Evolutionary conservation across 2,113 vertebrate species (phyloP), one percentile per base, ranked within the genome.

Genomic region (Anser brachyrhynchus): DNA sequence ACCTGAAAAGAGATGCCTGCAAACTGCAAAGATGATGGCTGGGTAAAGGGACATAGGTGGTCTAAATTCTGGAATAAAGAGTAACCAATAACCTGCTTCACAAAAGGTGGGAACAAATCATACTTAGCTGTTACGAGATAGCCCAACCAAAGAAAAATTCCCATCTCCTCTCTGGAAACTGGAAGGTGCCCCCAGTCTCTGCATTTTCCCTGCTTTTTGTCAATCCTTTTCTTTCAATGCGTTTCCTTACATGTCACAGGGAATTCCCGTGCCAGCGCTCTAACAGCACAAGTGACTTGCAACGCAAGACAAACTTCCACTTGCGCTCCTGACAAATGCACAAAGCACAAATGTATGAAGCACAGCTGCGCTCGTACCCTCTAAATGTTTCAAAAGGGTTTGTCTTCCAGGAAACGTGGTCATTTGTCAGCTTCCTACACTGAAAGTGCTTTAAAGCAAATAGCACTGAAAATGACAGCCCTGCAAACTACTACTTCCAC

Each of bases 91-190:
- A 61, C 5, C 26, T 2, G 5, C 13, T 31, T 66, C 20, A 65
- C 58, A 22, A 43, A 74, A 93, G 21, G 26, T 14, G 11, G 22
- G 28, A 67, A 35, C 11, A 65, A 83, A 91, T 7, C 7, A 1
- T 9, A 4, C 0, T 0, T 4, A 26, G 26, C 20, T 55, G 10
- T 43, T 13, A 1, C 0, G 7, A 4, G 22, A 12, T 17, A 10
- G 16, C 33, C 5, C 3, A 4, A 2, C 23, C 33, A 35, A 58
- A 49, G 41, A 6, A 49, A 65, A 73, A 62, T 6, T 8, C 57
- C 52, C 18, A 5, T 43, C 49, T 33, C 46, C 5, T 7, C 19
- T 28, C 26, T 0, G 1, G 25, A 51, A 46, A 3, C 9, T 43
- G 13, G 35, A 43, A 52, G 16, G 9, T 77, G 20, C 58, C 64